Conservation (phyloP, 2,113 vertebrate genomes). For the Calonectris borealis region DNA sequence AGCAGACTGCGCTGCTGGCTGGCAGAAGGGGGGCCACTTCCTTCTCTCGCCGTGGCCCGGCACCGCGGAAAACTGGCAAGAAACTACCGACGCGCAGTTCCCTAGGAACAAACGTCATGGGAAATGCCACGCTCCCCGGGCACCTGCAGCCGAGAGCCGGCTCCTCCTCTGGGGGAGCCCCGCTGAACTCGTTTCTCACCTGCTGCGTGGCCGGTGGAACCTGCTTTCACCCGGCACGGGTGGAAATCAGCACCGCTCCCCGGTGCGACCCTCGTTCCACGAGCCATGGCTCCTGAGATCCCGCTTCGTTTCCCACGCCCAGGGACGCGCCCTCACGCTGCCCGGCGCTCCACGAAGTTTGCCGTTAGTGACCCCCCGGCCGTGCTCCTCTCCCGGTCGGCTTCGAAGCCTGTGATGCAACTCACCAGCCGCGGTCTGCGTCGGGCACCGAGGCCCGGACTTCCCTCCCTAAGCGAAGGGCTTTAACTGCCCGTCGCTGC, state of each 20-base stretch:
- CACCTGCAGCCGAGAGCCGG: neutral
- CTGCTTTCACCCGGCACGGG: neutral
- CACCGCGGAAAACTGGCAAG: too few species aligned
- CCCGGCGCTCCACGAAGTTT: too few species aligned
- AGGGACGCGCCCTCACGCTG: neutral
- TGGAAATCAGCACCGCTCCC: neutral
- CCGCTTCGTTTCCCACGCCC: neutral
- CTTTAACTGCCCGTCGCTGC: too few species aligned
- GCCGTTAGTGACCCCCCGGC: too few species aligned
- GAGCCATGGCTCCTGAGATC: neutral
- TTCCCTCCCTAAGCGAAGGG: too few species aligned
- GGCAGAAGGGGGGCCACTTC: neutral
- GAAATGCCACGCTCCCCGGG: fast-evolving
- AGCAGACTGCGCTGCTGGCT: neutral
- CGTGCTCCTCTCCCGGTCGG: too few species aligned
- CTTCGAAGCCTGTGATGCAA: too few species aligned
- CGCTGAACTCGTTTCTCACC: neutral
- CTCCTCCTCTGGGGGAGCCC: neutral
- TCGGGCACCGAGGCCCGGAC: too few species aligned
- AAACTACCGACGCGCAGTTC: too few species aligned
- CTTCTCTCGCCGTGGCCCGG: neutral
- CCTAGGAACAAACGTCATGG: neutral
- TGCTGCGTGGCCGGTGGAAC: neutral
- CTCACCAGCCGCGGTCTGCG: too few species aligned
- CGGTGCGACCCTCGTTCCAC: fast-evolving